phyloP scores from a whole-genome alignment of 2,113 vertebrate species.

The Lampris megalopsis region DNA sequence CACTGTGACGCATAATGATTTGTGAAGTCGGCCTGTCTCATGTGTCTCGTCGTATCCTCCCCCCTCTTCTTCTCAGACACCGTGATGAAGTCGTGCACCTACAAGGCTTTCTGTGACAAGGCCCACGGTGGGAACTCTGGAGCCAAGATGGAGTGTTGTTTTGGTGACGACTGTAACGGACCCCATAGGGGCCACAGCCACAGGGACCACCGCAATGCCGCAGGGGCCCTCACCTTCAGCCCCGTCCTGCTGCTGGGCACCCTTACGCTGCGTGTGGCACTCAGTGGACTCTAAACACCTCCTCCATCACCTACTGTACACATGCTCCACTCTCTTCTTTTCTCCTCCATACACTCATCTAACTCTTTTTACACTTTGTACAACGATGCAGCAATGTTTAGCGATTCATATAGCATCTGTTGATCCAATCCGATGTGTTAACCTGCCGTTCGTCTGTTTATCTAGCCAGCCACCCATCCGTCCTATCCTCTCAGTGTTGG shows the following conservation, averaged over 20 bases:
- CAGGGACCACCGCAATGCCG: slow-evolving; percentile 45
- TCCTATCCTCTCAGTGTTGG: not conserved
- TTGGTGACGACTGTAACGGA: slow-evolving; percentile 86
- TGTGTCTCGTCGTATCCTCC: too few species aligned
- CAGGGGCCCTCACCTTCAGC: slow-evolving; percentile 40
- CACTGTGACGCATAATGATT: not conserved
- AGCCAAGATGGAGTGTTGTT: slow-evolving; percentile 85
- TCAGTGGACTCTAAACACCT: slow-evolving; percentile 66
- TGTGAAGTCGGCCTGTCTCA: not conserved
- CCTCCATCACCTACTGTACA: not conserved
- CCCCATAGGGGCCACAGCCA: slow-evolving; percentile 77
- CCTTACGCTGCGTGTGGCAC: slow-evolving; percentile 70
- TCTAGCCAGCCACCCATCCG: not conserved
- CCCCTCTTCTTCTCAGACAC: slow-evolving; percentile 77
- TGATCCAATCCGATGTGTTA: slow-evolving; percentile 9
- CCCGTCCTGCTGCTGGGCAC: slow-evolving; percentile 65
- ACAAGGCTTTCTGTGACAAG: slow-evolving; percentile 88
- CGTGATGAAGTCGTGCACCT: slow-evolving; percentile 87
- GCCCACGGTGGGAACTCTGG: slow-evolving; percentile 72
- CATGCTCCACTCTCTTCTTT: not conserved
- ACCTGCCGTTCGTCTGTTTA: slow-evolving; percentile 3
- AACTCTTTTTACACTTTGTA: not conserved
- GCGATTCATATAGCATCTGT: slow-evolving; percentile 25
- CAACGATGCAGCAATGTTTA: not conserved
- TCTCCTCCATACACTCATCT: slow-evolving; percentile 1